These are phyloP conservation scores for Hydrocynus forskahlii DNA, from an alignment of 2,797 vertebrate species.

Conservation along the genomic window DNA sequence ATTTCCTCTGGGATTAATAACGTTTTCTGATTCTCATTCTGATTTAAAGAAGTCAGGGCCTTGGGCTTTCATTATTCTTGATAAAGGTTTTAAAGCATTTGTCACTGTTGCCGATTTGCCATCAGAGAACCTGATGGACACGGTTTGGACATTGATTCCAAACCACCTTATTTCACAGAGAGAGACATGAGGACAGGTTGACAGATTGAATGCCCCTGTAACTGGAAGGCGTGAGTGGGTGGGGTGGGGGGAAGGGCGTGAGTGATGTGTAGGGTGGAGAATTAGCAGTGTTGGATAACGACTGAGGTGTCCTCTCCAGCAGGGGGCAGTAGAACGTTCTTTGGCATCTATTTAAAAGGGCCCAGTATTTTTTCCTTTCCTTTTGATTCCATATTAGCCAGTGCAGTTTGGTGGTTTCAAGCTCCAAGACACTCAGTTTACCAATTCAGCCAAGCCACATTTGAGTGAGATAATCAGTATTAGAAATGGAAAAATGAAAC, in stretches of 20 bases:
- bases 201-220: not conserved
- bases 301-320: conserved; percentile 50
- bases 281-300: not conserved
- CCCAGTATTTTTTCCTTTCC: not conserved
- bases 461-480: not conserved
- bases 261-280: not conserved
- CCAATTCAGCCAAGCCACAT: not conserved
- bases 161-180: not conserved
- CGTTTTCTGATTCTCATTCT: too few relatives aligned
- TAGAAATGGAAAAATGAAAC: not conserved
- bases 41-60: too few relatives aligned
- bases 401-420: not conserved
- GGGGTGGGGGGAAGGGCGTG: not conserved
- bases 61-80: not conserved
- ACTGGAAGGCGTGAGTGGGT: not conserved
- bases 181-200: not conserved
- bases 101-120: not conserved
- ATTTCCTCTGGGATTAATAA: too few relatives aligned
- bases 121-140: not conserved
- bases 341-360: not conserved
- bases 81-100: not conserved
- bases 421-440: not conserved
- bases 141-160: not conserved
- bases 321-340: conserved; percentile 59
- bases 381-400: conserved; percentile 7